Evolutionary conservation across 2,113 vertebrate species (phyloP).

Genomic region (Platysteira castanea): DNA sequence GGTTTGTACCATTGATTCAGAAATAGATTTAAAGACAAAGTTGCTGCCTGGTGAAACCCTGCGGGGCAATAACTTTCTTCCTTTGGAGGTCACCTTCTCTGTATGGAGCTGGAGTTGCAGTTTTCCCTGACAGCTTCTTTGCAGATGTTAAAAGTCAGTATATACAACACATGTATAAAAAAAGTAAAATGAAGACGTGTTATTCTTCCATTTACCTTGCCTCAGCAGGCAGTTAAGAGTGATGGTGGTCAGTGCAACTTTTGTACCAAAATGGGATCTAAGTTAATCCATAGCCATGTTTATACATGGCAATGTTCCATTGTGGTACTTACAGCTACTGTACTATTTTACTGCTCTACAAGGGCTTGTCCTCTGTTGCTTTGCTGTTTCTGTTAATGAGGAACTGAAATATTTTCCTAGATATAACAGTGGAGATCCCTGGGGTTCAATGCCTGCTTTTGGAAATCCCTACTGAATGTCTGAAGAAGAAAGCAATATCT

Average conservation of each 20-base stretch:
- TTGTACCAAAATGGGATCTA: background rate
- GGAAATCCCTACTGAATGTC: background rate
- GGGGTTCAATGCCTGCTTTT: background rate
- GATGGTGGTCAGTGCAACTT: background rate
- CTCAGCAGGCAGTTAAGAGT: background rate
- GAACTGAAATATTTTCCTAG: background rate
- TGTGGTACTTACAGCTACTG: background rate
- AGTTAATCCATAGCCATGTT: background rate
- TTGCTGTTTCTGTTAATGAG: background rate
- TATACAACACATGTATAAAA: accelerated
- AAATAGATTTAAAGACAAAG: background rate
- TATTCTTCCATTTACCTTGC: background rate
- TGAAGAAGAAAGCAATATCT: background rate
- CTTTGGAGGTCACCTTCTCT: background rate
- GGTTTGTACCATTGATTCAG: background rate
- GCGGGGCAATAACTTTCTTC: background rate
- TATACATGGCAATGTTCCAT: background rate
- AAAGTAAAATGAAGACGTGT: background rate
- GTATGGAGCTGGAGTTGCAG: background rate
- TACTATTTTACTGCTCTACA: background rate
- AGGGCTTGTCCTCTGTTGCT: background rate
- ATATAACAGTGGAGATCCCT: background rate
- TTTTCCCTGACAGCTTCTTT: background rate
- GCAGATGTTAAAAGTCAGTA: background rate
- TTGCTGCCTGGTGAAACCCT: background rate